Evolutionary conservation across 2,113 vertebrate genomes (phyloP), one percentile per base, ranked within the genome.

Genomic region (Ahaetulla prasina): DNA sequence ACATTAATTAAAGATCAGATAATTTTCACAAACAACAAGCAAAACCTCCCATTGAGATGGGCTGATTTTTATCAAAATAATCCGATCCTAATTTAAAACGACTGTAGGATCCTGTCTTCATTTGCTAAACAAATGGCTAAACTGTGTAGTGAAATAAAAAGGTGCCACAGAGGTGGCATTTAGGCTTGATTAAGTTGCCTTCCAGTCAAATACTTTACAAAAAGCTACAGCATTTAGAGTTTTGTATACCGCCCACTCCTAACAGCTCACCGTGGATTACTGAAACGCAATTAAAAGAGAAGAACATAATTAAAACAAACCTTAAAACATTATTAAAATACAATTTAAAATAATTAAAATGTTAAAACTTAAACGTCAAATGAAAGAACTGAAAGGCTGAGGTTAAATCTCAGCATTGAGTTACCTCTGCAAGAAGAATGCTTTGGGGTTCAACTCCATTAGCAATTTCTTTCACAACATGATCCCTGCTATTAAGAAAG

Each of bases 1-100:
- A 96, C 92, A 92, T 96, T 97, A 96, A 96, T 97, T 95, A 92
- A 96, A 94, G 47, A 95, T 95, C 92, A 94, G 96, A 96, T 96
- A 96, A 96, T 96, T 96, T 96, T 93, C 96, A 22, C 18, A 95
- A 92, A 93, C 94, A 97, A 95, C 92, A 85, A 95, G 91, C 94
- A 95, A 92, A 95, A n/a, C 90, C 93, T 96, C 90, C 95, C 96
- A 94, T 94, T 86, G 90, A 94, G 91, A 96, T 96, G 94, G 68
- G 95, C 94, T 92, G 94, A 95, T 95, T 96, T 96, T 95, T 96
- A 95, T 91, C 95, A 84, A 92, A 57, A 92, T 96, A 96, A 96
- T 96, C 92, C 95, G 93, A 96, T 92, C 86, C 95, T 96, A 94
- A 93, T 93, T 94, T 94, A 96, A 96, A 95, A 96, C 94, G 93